Evolutionary conservation across 53 echinoderm and acorn worm species (phyloP), one percentile per base, ranked within the genome.

Genomic region (Stichopus horrens): DNA sequence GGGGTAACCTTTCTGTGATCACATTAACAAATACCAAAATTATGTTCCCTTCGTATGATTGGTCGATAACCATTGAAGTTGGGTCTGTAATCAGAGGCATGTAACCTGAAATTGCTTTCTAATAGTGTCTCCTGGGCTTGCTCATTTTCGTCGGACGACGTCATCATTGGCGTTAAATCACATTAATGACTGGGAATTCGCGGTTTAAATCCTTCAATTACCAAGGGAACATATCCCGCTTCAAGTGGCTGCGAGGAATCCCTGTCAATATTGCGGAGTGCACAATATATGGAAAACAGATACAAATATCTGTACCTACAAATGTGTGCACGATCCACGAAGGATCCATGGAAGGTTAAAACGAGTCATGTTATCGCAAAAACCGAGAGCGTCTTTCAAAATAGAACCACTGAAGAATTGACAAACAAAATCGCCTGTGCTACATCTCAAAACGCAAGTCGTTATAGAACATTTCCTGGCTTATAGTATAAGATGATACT

Each of bases 141-240:
- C 71, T 71, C 71, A 71, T 5, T 21, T 71, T 71, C 19, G 18
- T 71, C 71, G 21, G 21, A 20, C 19, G 71, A 19, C 18, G 71
- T 71, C 71, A 71, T 71, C 71, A 71, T 71, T 71, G 71, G 71
- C 71, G 71, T 71, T 71, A 71, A 71, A 71, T 71, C 71, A 71
- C 71, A 71, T 71, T 71, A 71, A 71, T 71, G 71, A 71, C 71
- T 71, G 71, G 7, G 18, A 71, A 71, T 71, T 71, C 16, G n/a
- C 18, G 71, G 71, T 18, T 71, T 16, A n/a, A 71, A 71, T 71
- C 19, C 71, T 16, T 18, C 19, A 71, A 71, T 71, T 18, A 71
- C 19, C 16, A 13, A 18, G n/a, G 71, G 71, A 71, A 71, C 71
- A 71, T 71, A 71, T 71, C 71, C 19, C 71, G 71, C 71, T 71